Evolutionary conservation across 2,888 invertebrate species (phyloP).

Genomic region (Orchesella flavescens): DNA sequence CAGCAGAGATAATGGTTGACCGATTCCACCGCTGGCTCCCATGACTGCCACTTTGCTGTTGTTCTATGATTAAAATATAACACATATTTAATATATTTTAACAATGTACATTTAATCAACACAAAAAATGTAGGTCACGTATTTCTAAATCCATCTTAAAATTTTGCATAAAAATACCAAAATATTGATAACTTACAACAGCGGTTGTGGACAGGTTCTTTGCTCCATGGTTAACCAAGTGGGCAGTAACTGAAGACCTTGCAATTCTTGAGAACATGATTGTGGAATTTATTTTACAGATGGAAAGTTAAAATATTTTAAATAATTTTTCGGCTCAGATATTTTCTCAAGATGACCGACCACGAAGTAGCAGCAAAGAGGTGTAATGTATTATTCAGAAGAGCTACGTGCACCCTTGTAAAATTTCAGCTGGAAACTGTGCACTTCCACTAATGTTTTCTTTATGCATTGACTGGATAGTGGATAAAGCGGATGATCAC

Average conservation of each 20-base stretch:
- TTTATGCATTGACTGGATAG: not conserved
- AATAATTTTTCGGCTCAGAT: not conserved
- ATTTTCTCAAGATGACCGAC: slow-evolving; percentile 60
- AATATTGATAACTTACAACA: slow-evolving; percentile 58
- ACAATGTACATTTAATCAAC: no score
- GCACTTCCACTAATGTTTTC: not conserved
- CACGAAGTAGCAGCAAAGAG: slow-evolving; percentile 10
- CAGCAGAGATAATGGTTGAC: slow-evolving; percentile 94
- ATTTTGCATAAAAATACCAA: no score
- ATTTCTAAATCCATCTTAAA: no score
- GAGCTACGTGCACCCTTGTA: slow-evolving; percentile 37
- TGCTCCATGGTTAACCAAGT: slow-evolving; percentile 62
- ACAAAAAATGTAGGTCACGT: no score
- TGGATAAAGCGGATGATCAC: not conserved
- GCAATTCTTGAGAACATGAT: slow-evolving; percentile 71
- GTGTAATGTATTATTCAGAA: not conserved
- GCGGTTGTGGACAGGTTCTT: slow-evolving; percentile 67
- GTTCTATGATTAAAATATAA: slow-evolving; percentile 76
- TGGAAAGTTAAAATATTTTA: not conserved
- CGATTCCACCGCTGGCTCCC: slow-evolving; percentile 98
- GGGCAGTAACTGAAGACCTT: slow-evolving; percentile 54
- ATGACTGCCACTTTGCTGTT: slow-evolving; percentile 95
- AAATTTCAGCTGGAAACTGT: slow-evolving; percentile 56
- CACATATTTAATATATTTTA: not conserved
- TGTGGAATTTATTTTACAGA: slow-evolving; percentile 12